Base-by-base conservation (phyloP, 2,113 vertebrate genomes). In the Cyprinodon variegatus region DNA sequence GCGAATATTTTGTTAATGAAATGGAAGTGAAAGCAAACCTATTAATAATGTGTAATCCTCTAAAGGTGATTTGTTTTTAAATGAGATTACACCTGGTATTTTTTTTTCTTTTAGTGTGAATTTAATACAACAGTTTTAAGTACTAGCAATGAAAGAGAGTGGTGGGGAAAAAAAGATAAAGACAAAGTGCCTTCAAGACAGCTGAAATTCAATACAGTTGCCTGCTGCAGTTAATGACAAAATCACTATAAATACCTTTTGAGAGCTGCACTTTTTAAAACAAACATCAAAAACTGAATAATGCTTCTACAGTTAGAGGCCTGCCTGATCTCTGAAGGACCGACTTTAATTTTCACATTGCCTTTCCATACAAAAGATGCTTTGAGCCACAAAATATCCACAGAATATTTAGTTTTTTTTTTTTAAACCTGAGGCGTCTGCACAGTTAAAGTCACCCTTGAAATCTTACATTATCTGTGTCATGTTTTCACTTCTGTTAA, bases 281-380 rank as follows among this genome's bases (percentile, higher is more conserved):
- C 81, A 87, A 91, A 89, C 78, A 88, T 82, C 69, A 90, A 86
- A 89, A 86, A 81, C 17, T 43, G 46, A 84, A 88, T 88, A 83
- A 85, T 85, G 57, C 39, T 76, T 81, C 87, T 85, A 62, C 79
- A 79, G 74, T 77, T 78, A 65, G 77, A 92, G 65, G 76, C 78
- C 67, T 62, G 78, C 63, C 83, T 86, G 83, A 86, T 88, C 90
- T 90, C 83, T 81, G 82, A 86, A 77, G 82, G 83, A 82, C 72
- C 43, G n/a, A 74, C 90, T 89, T 85, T 92, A 87, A 93, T 91
- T 81, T 91, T 87, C 74, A 88, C 82, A 80, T 39, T 3, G 46
- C 45, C 66, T 86, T 68, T 81, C 88, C 86, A 71, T 76, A 79
- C 81, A 81, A 81, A 78, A 84, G 69, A 81, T 41, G 78, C 68